Conservation (phyloP, 1,140 invertebrate species). For the Drosophila pandora region DNA sequence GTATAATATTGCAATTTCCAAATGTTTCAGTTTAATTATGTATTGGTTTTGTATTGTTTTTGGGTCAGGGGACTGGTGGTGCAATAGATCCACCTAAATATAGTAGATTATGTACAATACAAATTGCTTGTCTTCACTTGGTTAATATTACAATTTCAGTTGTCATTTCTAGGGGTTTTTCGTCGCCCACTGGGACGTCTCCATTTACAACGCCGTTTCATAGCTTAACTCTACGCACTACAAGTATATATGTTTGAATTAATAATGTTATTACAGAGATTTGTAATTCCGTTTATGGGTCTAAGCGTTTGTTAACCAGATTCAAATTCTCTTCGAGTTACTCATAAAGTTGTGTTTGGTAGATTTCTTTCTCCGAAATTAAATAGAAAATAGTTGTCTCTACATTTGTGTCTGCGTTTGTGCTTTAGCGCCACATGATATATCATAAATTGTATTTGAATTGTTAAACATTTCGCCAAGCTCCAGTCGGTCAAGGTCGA, state of each 20-base stretch:
- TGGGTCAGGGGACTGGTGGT: constrained; percentile 5
- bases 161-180: constrained; percentile 74
- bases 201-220: constrained; percentile 57
- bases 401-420: constrained; percentile 32
- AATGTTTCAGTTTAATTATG: constrained; percentile 63
- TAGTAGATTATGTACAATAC: constrained; percentile 68
- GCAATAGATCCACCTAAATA: constrained; percentile 12
- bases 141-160: constrained; percentile 77
- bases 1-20: constrained; percentile 80
- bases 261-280: constrained; percentile 43
- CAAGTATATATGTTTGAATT: constrained; percentile 38
- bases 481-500: constrained; percentile 16
- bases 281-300: constrained; percentile 31
- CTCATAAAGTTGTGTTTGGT: constrained; percentile 21
- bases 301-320: constrained; percentile 31
- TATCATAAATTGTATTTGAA: constrained; percentile 13
- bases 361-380: constrained; percentile 17
- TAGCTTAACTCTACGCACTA: constrained; percentile 44
- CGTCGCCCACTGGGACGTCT: constrained; percentile 52
- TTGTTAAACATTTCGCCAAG: constrained; percentile 5
- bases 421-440: constrained; percentile 40
- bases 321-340: constrained; percentile 45
- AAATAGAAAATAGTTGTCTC: constrained; percentile 19
- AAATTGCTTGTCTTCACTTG: constrained; percentile 78
- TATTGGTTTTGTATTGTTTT: constrained; percentile 40